A percentile compares a stretch with the other conserved stretches of the same genome.
phyloP scores from a whole-genome alignment of 1,140 invertebrate species.

The Mizuhopecten yessoensis region DNA sequence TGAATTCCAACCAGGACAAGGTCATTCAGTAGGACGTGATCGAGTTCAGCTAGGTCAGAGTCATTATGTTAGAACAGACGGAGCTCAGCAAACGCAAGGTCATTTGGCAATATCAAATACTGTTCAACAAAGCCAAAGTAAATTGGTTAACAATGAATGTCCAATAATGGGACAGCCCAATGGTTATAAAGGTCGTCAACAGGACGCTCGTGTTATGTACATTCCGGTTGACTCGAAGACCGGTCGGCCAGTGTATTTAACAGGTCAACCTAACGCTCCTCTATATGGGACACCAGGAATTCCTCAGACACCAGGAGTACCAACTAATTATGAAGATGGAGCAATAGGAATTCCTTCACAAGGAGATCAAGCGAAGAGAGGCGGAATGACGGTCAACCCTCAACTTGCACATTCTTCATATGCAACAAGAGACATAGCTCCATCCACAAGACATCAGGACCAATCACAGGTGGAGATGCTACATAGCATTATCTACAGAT shows the following conservation, averaged over 20 bases:
- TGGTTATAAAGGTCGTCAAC: not conserved
- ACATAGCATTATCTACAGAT: not conserved
- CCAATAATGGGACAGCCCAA: not conserved
- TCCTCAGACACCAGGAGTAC: not conserved
- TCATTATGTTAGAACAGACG: not conserved
- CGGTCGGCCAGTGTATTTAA: constrained; percentile 25
- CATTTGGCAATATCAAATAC: not conserved
- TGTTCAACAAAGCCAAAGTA: too few relatives aligned
- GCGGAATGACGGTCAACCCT: not conserved
- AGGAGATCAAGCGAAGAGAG: not conserved
- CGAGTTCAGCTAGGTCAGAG: too few relatives aligned
- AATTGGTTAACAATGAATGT: too few relatives aligned
- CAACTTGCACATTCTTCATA: not conserved
- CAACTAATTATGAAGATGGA: not conserved
- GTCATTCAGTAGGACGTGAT: too few relatives aligned
- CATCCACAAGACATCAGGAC: not conserved
- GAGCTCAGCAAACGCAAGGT: not conserved
- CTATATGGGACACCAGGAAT: not conserved
- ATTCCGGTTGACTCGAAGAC: constrained; percentile 48
- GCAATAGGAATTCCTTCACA: not conserved
- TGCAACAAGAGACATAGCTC: not conserved
- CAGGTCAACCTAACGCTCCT: not conserved
- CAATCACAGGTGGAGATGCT: constrained; percentile 24
- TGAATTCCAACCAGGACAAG: not conserved
- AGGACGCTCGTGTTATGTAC: constrained; percentile 47